Conservation (phyloP, 2,797 vertebrate genomes). For the Microctenopoma steveboyesi region DNA sequence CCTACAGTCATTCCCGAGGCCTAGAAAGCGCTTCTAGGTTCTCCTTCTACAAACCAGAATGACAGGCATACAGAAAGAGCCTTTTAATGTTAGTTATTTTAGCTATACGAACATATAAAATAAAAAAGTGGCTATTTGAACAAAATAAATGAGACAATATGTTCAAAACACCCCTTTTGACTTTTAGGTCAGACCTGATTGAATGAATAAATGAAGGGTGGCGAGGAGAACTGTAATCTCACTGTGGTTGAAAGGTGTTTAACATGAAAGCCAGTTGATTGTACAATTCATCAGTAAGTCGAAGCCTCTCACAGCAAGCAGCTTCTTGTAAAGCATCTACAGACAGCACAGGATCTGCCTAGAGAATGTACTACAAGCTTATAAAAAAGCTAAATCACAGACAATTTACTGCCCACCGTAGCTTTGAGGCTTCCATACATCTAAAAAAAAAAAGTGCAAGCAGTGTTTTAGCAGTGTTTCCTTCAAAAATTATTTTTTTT, state of each 20-base stretch:
- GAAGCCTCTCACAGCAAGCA: conserved; percentile 21
- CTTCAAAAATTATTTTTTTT: too few species aligned
- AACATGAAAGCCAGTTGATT: conserved; percentile 40
- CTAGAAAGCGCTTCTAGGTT: neutral
- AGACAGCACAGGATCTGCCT: conserved; percentile 9
- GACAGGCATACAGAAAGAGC: neutral
- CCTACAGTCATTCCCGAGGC: neutral
- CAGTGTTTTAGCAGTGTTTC: too few species aligned
- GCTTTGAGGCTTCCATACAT: neutral
- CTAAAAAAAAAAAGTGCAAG: too few species aligned
- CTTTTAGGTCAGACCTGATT: conserved; percentile 14
- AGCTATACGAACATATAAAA: neutral
- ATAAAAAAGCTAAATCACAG: neutral
- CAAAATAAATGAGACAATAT: conserved; percentile 18
- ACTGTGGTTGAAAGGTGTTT: conserved; percentile 36
- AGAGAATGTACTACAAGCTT: conserved; percentile 7
- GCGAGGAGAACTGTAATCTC: conserved; percentile 37
- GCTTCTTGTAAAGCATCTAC: conserved; percentile 36
- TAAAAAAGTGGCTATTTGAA: conserved; percentile 12
- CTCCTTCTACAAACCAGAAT: conserved; percentile 10
- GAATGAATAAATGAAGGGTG: conserved; percentile 24
- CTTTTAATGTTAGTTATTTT: conserved; percentile 9
- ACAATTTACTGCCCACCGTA: neutral
- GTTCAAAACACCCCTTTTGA: conserved; percentile 32
- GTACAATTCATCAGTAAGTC: conserved; percentile 25